These are phyloP conservation scores for Metopolophium dirhodum DNA, from an alignment of 1,140 invertebrate genomes.

Conservation along the genomic window DNA sequence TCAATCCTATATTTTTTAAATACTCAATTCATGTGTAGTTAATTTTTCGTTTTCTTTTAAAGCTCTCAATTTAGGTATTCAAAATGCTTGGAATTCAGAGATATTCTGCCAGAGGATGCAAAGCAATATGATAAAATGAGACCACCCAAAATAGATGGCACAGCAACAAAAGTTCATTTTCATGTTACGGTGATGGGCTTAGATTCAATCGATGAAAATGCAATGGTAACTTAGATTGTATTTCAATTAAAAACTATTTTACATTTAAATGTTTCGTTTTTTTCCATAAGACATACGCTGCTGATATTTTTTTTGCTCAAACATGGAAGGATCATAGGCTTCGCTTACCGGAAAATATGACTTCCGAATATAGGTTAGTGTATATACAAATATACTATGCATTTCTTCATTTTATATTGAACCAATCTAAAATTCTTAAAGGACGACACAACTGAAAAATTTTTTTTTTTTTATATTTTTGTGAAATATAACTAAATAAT, in stretches of 20 bases:
- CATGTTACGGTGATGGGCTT: constrained; percentile 92
- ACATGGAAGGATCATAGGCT: constrained; percentile 89
- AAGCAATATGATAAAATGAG: constrained; percentile 89
- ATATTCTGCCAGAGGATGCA: constrained; percentile 83
- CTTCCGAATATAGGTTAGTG: constrained; percentile 79
- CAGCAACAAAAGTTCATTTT: constrained; percentile 85
- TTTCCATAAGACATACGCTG: constrained; percentile 78
- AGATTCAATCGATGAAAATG: constrained; percentile 90
- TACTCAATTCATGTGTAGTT: neutral
- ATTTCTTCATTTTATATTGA: neutral
- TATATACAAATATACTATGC: neutral
- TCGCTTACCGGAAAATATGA: constrained; percentile 89
- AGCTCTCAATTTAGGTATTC: constrained; percentile 63
- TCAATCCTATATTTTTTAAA: neutral
- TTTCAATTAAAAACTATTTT: neutral
- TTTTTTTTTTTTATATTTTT: too few species aligned
- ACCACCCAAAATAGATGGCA: constrained; percentile 85
- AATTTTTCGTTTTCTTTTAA: neutral
- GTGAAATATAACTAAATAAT: too few species aligned
- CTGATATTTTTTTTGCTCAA: constrained; percentile 90
- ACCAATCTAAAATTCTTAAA: neutral
- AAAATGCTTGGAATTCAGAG: constrained; percentile 78
- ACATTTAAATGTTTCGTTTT: constrained; percentile 9
- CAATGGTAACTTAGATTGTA: constrained; percentile 74
- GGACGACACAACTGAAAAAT: fast-evolving